These are phyloP conservation scores for Lethrus apterus DNA, from an alignment of 1,140 invertebrate genomes.

Conservation along the genomic window DNA sequence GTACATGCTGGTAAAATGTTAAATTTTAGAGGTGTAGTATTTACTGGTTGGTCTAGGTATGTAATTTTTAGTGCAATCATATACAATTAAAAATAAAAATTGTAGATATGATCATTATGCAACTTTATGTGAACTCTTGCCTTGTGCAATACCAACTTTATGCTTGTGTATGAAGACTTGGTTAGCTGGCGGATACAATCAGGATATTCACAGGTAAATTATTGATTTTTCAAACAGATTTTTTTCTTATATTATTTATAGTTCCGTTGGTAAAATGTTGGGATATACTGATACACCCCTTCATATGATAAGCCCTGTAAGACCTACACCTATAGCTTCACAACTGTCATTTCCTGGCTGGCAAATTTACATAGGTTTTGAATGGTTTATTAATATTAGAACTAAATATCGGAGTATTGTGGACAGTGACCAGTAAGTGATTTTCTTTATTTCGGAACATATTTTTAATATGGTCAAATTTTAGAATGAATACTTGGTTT, in stretches of 20 bases:
- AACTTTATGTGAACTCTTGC: constrained; percentile 78
- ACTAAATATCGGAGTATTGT: constrained; percentile 47
- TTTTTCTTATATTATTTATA: constrained; percentile 15
- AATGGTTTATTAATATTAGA: constrained; percentile 50
- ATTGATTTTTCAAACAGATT: neutral
- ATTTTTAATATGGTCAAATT: too few species aligned
- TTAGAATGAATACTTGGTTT: constrained; percentile 59
- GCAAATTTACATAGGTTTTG: constrained; percentile 50
- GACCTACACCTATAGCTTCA: constrained; percentile 45
- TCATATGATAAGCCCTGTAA: constrained; percentile 38
- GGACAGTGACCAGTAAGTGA: constrained; percentile 56
- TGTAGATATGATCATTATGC: constrained; percentile 84
- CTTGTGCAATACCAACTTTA: constrained; percentile 64
- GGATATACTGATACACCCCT: constrained; percentile 45
- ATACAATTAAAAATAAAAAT: constrained; percentile 18
- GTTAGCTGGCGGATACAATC: constrained; percentile 44
- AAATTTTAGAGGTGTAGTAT: constrained; percentile 53
- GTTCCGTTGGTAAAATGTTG: constrained; percentile 42
- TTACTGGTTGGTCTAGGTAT: constrained; percentile 68
- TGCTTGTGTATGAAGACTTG: constrained; percentile 53
- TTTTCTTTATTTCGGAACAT: too few species aligned
- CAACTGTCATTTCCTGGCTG: constrained; percentile 54
- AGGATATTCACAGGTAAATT: constrained; percentile 42
- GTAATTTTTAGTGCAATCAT: constrained; percentile 5
- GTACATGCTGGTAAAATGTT: constrained; percentile 45